Evolutionary conservation across 1,140 invertebrate genomes (phyloP).

Genomic region (Scaptomyza pallida): DNA sequence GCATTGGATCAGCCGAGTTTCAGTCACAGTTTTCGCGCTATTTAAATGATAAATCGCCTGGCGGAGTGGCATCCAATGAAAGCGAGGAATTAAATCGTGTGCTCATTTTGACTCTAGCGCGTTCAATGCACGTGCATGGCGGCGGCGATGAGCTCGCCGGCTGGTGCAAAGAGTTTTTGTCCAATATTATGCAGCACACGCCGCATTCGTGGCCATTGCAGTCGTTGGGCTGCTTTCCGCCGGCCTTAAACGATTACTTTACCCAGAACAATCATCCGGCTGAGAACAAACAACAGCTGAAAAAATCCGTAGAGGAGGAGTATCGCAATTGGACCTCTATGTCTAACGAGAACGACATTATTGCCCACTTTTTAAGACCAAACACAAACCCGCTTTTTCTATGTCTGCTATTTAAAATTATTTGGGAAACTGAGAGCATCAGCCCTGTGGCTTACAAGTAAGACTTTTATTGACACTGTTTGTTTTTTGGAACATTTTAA

Average conservation of each 20-base stretch:
- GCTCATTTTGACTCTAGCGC: conserved; percentile 95
- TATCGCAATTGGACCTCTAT: conserved; percentile 98
- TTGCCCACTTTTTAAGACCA: conserved; percentile 95
- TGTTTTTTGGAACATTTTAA: neutral
- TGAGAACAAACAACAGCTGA: conserved; percentile 95
- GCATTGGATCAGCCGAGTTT: conserved; percentile 95
- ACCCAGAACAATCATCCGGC: conserved; percentile 91
- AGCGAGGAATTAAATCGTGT: conserved; percentile 97
- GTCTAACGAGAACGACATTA: conserved; percentile 98
- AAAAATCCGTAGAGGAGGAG: conserved; percentile 96
- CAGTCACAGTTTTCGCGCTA: conserved; percentile 95
- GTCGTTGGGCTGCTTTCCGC: conserved; percentile 95
- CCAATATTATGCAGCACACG: conserved; percentile 96
- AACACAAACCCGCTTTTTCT: conserved; percentile 95
- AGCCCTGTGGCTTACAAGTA: conserved; percentile 97
- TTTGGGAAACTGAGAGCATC: conserved; percentile 96
- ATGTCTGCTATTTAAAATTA: conserved; percentile 97
- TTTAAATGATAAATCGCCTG: conserved; percentile 90
- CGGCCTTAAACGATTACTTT: conserved; percentile 93
- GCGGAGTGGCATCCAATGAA: conserved; percentile 93
- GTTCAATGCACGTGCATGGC: conserved; percentile 97
- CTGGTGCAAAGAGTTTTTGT: conserved; percentile 96
- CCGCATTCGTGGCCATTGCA: conserved; percentile 97
- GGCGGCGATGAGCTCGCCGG: conserved; percentile 87
- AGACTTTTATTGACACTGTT: conserved; percentile 62